A percentile compares a stretch with the other conserved stretches of the same genome.
Conservation (phyloP, 2,113 vertebrate species). For the Urocolius indicus region DNA sequence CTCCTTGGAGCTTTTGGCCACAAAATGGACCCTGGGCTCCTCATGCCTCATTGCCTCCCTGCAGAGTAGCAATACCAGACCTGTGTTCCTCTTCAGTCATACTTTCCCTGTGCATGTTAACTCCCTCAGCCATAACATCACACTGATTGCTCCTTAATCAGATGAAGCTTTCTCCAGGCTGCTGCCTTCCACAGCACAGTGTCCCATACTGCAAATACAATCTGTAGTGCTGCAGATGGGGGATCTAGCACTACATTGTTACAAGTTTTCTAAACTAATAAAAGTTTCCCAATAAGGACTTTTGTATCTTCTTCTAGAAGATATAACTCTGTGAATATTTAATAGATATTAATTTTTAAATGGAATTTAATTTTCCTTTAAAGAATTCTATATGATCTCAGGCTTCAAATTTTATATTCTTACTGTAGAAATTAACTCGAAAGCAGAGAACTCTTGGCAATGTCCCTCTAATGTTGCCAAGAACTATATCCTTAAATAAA, state of each 20-base stretch:
- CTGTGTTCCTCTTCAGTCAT: background rate
- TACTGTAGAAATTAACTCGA: background rate
- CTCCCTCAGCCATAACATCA: background rate
- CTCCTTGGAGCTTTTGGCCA: background rate
- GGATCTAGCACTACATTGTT: background rate
- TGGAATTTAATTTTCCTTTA: background rate
- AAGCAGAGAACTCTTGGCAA: background rate
- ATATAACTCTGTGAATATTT: background rate
- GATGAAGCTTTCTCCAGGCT: background rate
- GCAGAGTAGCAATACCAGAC: background rate
- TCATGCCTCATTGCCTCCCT: background rate
- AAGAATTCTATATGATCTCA: background rate
- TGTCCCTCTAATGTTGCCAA: background rate
- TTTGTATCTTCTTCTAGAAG: background rate
- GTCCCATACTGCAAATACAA: background rate
- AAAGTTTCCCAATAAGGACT: background rate
- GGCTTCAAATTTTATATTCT: background rate
- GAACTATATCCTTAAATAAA: conserved; percentile 39
- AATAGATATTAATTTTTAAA: background rate
- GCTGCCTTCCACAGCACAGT: background rate
- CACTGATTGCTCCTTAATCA: background rate
- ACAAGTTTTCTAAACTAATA: background rate
- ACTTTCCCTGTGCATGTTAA: background rate
- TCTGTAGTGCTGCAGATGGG: background rate
- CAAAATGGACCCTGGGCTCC: background rate